Evolutionary conservation across 2,797 vertebrate species (phyloP).

Genomic region (Epinephelus coioides): DNA sequence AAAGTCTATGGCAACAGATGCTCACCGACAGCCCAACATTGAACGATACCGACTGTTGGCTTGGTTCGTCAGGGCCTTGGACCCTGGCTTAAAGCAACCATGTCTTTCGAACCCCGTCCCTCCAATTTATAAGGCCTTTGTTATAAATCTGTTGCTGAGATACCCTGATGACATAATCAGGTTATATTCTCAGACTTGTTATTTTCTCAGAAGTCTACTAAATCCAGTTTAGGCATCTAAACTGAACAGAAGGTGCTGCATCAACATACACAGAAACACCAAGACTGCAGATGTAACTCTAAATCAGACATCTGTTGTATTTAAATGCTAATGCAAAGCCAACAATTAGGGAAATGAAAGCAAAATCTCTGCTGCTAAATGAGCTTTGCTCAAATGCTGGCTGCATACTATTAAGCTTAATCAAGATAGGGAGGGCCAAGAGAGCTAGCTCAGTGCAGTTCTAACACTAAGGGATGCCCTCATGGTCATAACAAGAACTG

Average conservation of each 20-base stretch:
- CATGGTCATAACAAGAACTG: slow-evolving; percentile 33
- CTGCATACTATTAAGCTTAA: slow-evolving; percentile 27
- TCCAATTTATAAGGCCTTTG: not conserved
- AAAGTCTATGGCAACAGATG: no score
- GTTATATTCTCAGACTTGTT: not conserved
- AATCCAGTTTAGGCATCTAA: slow-evolving; percentile 19
- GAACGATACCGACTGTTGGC: no score
- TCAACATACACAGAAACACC: slow-evolving; percentile 32
- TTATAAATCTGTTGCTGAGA: not conserved
- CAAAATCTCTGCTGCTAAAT: slow-evolving; percentile 22
- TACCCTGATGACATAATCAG: not conserved
- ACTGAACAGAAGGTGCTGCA: slow-evolving; percentile 41
- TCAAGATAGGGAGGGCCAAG: slow-evolving; percentile 4
- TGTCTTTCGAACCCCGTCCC: not conserved
- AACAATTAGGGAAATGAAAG: slow-evolving; percentile 46
- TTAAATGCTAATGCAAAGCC: slow-evolving; percentile 33
- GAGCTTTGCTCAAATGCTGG: slow-evolving; percentile 41
- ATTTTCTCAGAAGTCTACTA: not conserved
- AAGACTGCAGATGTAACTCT: slow-evolving; percentile 51
- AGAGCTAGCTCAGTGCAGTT: slow-evolving; percentile 14
- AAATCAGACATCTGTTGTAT: slow-evolving; percentile 55
- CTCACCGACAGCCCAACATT: no score
- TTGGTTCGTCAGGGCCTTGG: no score
- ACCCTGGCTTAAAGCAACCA: not conserved
- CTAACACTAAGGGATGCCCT: slow-evolving; percentile 21